phyloP scores from a whole-genome alignment of 2,888 invertebrate genomes.

The Agrochola lychnidis region DNA sequence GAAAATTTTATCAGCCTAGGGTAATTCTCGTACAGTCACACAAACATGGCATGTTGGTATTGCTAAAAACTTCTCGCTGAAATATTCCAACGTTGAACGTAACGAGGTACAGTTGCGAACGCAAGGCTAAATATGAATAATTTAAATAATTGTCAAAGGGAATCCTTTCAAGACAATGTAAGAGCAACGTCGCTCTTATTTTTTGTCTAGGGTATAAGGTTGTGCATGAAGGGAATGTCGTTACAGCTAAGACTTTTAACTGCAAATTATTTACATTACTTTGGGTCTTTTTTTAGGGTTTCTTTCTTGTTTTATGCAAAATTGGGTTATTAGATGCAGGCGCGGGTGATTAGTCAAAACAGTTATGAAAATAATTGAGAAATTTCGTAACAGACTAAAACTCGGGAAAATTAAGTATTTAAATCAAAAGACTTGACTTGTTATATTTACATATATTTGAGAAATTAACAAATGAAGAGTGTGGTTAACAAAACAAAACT shows the following conservation, averaged over 20 bases:
- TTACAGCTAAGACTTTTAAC: background rate
- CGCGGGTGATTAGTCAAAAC: too few relatives aligned
- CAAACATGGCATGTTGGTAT: slow-evolving; percentile 20
- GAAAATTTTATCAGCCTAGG: too few relatives aligned
- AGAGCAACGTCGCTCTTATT: slow-evolving; percentile 4
- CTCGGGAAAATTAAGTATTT: too few relatives aligned
- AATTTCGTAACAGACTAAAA: background rate
- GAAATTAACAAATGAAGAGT: background rate
- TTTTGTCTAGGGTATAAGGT: slow-evolving; percentile 9
- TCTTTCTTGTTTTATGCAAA: background rate
- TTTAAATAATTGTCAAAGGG: slow-evolving; percentile 43
- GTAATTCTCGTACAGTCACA: too few relatives aligned
- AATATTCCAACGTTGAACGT: slow-evolving; percentile 28
- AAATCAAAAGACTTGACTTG: background rate
- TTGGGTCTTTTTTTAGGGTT: background rate
- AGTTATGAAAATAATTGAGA: background rate
- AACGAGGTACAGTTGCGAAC: slow-evolving; percentile 53
- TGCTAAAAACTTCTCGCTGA: slow-evolving; percentile 25
- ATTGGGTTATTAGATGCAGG: background rate
- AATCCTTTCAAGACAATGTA: slow-evolving; percentile 14
- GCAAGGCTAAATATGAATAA: slow-evolving; percentile 23
- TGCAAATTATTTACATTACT: too few relatives aligned
- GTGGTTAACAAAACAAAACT: background rate
- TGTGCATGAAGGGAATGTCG: background rate
- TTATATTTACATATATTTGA: background rate